A percentile compares a stretch with the other conserved stretches of the same genome.
These are phyloP conservation scores for Moxostoma hubbsi DNA, from an alignment of 2,797 vertebrate genomes.

Conservation along the genomic window DNA sequence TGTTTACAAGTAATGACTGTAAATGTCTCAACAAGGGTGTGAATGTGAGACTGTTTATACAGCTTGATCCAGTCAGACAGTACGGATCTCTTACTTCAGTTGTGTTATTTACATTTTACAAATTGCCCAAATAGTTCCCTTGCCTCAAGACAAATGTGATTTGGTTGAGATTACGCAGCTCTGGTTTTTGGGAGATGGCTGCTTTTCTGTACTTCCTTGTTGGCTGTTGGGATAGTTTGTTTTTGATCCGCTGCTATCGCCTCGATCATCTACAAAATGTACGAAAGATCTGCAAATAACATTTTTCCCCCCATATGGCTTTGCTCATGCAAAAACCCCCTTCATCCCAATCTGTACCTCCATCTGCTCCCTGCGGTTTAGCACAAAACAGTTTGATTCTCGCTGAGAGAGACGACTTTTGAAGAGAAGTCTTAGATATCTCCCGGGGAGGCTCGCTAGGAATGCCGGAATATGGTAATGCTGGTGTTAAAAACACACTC, in stretches of 20 bases:
- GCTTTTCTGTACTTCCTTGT: background rate
- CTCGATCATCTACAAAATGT: slow-evolving; percentile 57
- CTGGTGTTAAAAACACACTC: slow-evolving; percentile 32
- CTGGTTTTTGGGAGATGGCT: background rate
- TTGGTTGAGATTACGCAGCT: background rate
- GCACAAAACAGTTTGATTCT: slow-evolving; percentile 50
- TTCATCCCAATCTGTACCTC: slow-evolving; percentile 73
- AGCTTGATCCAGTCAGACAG: slow-evolving; percentile 7
- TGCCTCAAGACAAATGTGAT: slow-evolving; percentile 4
- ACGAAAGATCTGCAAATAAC: slow-evolving; percentile 65
- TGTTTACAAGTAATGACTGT: slow-evolving; percentile 9
- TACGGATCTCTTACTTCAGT: slow-evolving; percentile 45
- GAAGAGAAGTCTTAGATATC: slow-evolving; percentile 29
- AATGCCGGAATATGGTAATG: slow-evolving; percentile 40
- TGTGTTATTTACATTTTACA: slow-evolving; percentile 42
- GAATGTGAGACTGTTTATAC: slow-evolving; percentile 33
- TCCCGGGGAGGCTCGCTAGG: slow-evolving; percentile 21
- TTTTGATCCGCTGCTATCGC: slow-evolving; percentile 51
- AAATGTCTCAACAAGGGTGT: slow-evolving; percentile 29
- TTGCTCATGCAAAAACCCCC: slow-evolving; percentile 66
- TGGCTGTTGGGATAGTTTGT: slow-evolving; percentile 53
- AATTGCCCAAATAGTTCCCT: slow-evolving; percentile 18
- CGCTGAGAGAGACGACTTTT: slow-evolving; percentile 35
- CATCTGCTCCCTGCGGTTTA: slow-evolving; percentile 74
- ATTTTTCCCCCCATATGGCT: slow-evolving; percentile 69